A percentile compares a stretch with the other conserved stretches of the same genome.
phyloP scores from a whole-genome alignment of 2,797 vertebrate species.

The Argentina silus region DNA sequence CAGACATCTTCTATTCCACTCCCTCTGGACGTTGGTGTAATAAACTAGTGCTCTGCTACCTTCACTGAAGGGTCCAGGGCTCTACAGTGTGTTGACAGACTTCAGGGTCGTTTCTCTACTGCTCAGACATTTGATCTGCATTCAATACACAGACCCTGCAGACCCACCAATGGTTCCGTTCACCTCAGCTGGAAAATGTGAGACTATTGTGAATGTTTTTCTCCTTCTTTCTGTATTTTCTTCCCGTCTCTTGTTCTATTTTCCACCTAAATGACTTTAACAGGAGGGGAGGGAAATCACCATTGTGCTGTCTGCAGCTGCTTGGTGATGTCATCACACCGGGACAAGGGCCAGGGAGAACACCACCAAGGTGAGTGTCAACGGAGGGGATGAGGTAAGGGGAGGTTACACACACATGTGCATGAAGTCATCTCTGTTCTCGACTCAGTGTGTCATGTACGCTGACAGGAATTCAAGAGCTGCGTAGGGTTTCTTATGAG shows the following conservation, averaged over 20 bases:
- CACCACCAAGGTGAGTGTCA: constrained; percentile 16
- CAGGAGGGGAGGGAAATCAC: constrained; percentile 27
- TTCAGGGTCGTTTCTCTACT: neutral
- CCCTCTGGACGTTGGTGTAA: neutral
- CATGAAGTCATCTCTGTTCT: neutral
- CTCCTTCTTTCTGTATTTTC: neutral
- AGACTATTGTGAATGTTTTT: constrained; percentile 8
- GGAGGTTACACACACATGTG: neutral
- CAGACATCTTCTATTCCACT: neutral
- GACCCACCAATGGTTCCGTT: constrained; percentile 21
- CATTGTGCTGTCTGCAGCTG: constrained; percentile 27
- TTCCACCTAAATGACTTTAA: constrained; percentile 41
- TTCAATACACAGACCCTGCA: neutral
- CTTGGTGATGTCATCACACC: constrained; percentile 40
- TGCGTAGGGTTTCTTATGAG: neutral
- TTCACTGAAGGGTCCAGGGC: neutral
- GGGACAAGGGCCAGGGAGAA: neutral
- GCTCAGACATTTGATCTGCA: neutral
- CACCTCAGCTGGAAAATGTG: constrained; percentile 38
- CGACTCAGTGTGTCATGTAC: constrained; percentile 3
- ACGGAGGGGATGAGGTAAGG: neutral
- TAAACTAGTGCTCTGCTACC: neutral
- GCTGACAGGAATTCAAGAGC: neutral
- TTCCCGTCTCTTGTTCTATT: constrained; percentile 24
- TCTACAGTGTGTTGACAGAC: constrained; percentile 37